Evolutionary conservation across 1,140 invertebrate genomes (phyloP).

Genomic region (Drosophila kohkoa): DNA sequence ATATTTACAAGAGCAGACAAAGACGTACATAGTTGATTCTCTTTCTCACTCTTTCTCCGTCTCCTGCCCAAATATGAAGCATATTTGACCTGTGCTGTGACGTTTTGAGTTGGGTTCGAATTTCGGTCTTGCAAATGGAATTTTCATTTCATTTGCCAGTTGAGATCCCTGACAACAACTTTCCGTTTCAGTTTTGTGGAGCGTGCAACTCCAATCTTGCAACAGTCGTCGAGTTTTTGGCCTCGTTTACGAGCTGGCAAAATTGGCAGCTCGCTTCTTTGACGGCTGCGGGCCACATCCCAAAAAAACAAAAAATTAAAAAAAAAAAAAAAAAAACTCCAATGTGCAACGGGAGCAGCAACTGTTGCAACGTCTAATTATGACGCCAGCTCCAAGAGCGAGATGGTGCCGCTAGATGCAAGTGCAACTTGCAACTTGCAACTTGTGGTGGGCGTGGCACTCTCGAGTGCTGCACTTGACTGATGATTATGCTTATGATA

Average conservation of each 20-base stretch:
- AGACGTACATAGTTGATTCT: conserved; percentile 1
- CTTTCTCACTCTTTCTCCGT: conserved; percentile 11
- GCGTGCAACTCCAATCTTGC: conserved; percentile 10
- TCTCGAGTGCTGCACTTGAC: conserved; percentile 22
- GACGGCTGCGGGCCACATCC: conserved; percentile 4
- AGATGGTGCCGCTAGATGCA: conserved; percentile 29
- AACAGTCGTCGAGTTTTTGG: background rate
- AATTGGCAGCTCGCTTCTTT: conserved; percentile 19
- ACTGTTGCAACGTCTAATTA: conserved; percentile 68
- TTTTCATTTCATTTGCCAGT: conserved; percentile 64
- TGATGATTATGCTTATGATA: conserved; percentile 34
- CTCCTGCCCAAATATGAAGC: conserved; percentile 25
- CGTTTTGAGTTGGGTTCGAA: conserved; percentile 63
- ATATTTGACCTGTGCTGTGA: conserved; percentile 52
- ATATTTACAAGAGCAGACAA: conserved; percentile 60
- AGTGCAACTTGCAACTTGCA: conserved; percentile 11
- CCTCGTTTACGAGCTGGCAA: conserved; percentile 28
- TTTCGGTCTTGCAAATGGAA: conserved; percentile 54
- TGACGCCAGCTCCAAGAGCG: conserved; percentile 50
- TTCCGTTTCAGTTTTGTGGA: conserved; percentile 27
- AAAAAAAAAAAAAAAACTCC: conserved; percentile 1
- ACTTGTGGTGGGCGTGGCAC: conserved; percentile 22
- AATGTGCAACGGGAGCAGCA: conserved; percentile 43
- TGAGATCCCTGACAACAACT: conserved; percentile 8
- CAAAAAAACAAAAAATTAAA: background rate